These are phyloP conservation scores for Hycleus phaleratus DNA, from an alignment of 1,140 invertebrate species.

Conservation along the genomic window DNA sequence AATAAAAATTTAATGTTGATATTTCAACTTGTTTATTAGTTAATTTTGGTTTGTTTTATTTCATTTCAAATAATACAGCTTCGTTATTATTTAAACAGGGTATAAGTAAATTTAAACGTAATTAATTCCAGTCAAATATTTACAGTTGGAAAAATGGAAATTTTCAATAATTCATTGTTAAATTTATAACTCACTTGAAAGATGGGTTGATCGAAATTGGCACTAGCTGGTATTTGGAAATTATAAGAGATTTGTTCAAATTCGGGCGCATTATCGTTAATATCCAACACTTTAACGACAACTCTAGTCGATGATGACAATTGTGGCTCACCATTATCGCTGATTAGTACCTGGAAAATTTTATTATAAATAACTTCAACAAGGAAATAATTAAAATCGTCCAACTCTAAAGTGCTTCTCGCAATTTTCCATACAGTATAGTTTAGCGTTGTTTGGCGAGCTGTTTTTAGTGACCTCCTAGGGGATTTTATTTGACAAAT, in stretches of 20 bases:
- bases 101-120: no score
- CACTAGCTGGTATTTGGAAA: conserved; percentile 63
- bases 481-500: no score
- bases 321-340: conserved; percentile 66
- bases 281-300: conserved; percentile 69
- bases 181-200: conserved; percentile 51
- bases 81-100: no score
- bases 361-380: not conserved
- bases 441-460: no score
- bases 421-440: no score
- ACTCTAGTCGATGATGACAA: conserved; percentile 78
- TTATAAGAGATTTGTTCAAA: conserved; percentile 78
- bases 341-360: conserved; percentile 57
- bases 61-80: no score
- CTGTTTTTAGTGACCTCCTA: no score
- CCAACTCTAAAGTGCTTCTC: not conserved
- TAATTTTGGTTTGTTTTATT: no score
- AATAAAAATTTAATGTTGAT: conserved; percentile 13
- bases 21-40: no score
- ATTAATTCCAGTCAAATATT: no score
- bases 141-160: no score
- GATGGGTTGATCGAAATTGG: conserved; percentile 48
- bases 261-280: conserved; percentile 76
- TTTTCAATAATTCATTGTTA: not conserved
- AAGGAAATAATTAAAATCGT: no score